phyloP scores from a whole-genome alignment of 23 tunicate species.

The Trididemnum miniatum region DNA sequence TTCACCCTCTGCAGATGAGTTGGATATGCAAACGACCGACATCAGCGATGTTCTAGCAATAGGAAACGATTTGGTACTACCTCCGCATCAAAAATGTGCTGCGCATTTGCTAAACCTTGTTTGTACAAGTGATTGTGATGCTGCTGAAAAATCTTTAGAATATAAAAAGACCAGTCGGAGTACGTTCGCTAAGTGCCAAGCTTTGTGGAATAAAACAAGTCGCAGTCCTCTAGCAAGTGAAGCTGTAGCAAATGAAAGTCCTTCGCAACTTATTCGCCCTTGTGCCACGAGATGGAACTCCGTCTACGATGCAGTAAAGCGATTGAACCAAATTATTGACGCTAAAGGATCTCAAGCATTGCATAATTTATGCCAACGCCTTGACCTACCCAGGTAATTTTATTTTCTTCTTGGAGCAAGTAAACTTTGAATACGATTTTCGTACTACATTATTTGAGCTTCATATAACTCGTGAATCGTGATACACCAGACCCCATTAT shows the following conservation, averaged over 20 bases:
- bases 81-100: neutral
- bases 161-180: neutral
- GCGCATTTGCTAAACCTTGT: neutral
- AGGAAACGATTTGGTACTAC: neutral
- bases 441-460: too few species aligned
- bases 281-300: constrained; percentile 1
- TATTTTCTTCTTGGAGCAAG: too few species aligned
- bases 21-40: constrained; percentile 1
- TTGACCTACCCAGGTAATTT: too few species aligned
- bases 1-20: constrained; percentile 1
- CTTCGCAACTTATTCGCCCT: neutral
- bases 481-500: too few species aligned
- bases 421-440: too few species aligned
- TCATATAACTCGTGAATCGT: too few species aligned
- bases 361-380: too few species aligned
- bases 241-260: neutral
- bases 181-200: constrained; percentile 1
- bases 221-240: neutral
- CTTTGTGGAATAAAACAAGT: neutral
- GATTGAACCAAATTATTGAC: too few species aligned
- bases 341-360: too few species aligned
- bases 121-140: neutral
- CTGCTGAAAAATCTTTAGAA: neutral
- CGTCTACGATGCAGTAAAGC: constrained; percentile 1
- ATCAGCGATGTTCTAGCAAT: neutral